Evolutionary conservation across 2,113 vertebrate genomes (phyloP).

Genomic region (Xenus cinereus): DNA sequence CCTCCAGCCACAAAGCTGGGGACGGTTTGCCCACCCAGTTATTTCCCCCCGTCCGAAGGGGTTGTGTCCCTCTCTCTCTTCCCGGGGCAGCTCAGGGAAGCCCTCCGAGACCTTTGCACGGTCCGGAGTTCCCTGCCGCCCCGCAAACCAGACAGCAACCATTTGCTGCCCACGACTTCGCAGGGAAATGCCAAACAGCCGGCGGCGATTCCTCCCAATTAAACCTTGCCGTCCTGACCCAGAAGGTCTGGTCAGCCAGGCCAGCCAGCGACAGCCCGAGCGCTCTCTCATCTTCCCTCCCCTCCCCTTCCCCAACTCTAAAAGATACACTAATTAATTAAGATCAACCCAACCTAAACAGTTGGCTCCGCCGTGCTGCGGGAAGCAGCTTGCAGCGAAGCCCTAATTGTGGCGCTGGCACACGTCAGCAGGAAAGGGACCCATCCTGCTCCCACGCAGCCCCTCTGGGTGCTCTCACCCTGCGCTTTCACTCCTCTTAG

Average conservation of each 20-base stretch:
- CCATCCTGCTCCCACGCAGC: not conserved
- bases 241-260: not conserved
- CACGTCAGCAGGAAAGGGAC: not conserved
- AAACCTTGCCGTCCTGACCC: not conserved
- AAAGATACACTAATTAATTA: not conserved
- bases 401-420: accelerated
- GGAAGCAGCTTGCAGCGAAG: not conserved
- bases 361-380: not conserved
- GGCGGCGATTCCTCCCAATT: not conserved
- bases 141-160: not conserved
- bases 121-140: not conserved
- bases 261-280: not conserved
- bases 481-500: not conserved
- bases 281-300: not conserved
- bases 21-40: not conserved
- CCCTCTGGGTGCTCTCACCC: not conserved
- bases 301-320: not conserved
- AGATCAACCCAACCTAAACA: not conserved
- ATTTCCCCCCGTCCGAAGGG: not conserved
- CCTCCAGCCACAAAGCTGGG: not conserved
- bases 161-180: accelerated
- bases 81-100: not conserved
- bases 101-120: accelerated
- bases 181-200: not conserved
- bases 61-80: too few relatives aligned